Evolutionary conservation across 2,797 vertebrate genomes (phyloP), one percentile per base, ranked within the genome.

Genomic region (Sebastes hopkinsi): DNA sequence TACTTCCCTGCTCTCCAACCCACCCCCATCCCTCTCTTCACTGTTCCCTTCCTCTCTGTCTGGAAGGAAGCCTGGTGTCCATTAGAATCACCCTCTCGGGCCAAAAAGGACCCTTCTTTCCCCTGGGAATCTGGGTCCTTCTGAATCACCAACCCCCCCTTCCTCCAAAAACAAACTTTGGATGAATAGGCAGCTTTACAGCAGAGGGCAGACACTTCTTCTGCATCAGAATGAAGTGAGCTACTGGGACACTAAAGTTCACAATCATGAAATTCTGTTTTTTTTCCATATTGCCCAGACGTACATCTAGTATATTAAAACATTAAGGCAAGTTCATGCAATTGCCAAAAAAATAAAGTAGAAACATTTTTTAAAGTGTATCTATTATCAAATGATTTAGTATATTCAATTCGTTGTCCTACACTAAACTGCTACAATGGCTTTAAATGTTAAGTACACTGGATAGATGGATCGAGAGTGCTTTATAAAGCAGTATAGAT

Each of bases 21-120:
- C 30, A 6, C 73, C 78, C 52, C 29, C 29, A 29, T 6, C 29
- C 29, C 29, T n/a, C 50, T 67, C 75, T 16, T 69, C 73, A 50
- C 79, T 52, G 58, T 67, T 80, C 73, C 77, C 67, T 80, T 72
- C 18, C 58, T 72, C 13, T 84, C 73, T 5, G 25, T 66, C 82
- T 94, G 93, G 91, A 94, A 89, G 72, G 72, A 83, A 93, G 94
- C 92, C 93, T 92, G 86, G 82, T 84, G 83, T 91, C 89, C 89
- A 93, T 95, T 93, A 93, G 86, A 90, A 89, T 91, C 88, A 87
- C 75, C 68, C 58, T 87, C 58, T 68, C 6, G 16, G 71, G 86
- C 92, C 90, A 92, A 90, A 85, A 75, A 93, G 82, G 82, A 90
- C 80, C 86, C 67, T 70, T 84, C 82, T 87, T 87, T 87, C 87